Evolutionary conservation across 2,797 vertebrate species (phyloP).

Genomic region (Prunella strophiata): DNA sequence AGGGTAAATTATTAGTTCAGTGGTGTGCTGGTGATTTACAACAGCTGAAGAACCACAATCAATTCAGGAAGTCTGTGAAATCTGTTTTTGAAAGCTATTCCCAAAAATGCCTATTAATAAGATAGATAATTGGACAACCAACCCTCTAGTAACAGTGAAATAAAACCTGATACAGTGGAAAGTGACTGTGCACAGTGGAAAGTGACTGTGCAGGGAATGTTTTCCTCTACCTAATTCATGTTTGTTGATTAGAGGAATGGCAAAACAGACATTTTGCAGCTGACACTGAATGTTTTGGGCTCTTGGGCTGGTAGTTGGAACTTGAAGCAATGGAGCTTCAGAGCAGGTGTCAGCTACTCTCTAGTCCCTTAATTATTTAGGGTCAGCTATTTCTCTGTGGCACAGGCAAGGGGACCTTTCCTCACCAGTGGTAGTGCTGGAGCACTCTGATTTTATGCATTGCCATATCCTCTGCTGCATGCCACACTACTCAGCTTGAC

Average conservation of each 20-base stretch:
- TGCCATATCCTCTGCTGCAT: neutral
- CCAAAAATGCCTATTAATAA: slow-evolving; percentile 9
- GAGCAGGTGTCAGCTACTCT: neutral
- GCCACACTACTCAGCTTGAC: neutral
- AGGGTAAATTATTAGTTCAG: neutral
- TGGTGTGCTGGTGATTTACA: neutral
- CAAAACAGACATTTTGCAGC: neutral
- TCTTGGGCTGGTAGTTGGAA: neutral
- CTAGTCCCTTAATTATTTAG: neutral
- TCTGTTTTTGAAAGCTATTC: neutral
- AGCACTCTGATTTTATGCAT: neutral
- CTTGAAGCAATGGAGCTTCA: neutral
- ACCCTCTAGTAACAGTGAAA: neutral
- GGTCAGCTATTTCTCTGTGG: neutral
- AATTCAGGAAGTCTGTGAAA: slow-evolving; percentile 5
- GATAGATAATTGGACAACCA: neutral
- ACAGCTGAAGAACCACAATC: neutral
- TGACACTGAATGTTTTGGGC: neutral
- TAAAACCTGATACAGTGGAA: neutral
- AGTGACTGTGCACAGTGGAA: neutral
- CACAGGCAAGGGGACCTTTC: neutral
- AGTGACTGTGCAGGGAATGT: neutral
- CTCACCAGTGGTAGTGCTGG: neutral
- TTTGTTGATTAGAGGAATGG: neutral
- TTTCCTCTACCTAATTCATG: neutral